These are phyloP conservation scores for Brachionus sp. DNA, from an alignment of 1,140 invertebrate species.

Conservation along the genomic window DNA sequence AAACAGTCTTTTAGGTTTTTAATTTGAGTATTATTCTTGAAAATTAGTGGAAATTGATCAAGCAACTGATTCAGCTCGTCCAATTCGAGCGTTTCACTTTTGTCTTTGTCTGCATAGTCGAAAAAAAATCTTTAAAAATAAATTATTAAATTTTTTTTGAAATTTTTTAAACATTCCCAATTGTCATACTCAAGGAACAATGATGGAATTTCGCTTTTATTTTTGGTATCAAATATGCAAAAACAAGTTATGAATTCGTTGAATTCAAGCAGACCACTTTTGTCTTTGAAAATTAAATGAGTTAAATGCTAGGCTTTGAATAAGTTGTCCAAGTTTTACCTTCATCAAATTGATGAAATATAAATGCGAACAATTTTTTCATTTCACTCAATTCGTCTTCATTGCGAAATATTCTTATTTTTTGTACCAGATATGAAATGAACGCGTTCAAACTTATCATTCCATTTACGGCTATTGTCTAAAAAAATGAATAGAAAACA, in stretches of 20 bases:
- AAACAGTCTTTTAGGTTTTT: not conserved
- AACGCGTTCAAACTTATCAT: conserved; percentile 17
- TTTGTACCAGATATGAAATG: not conserved
- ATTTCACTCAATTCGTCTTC: not conserved
- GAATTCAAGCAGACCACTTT: not conserved
- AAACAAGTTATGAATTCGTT: conserved; percentile 1
- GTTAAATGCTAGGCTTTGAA: not conserved
- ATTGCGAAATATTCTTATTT: conserved; percentile 17
- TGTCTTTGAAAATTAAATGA: conserved; percentile 18
- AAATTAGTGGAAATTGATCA: not conserved
- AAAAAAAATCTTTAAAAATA: conserved; percentile 20
- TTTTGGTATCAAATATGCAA: conserved; percentile 2
- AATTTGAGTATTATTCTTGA: conserved; percentile 22
- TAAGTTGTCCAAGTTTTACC: conserved; percentile 4
- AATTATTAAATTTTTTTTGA: not conserved
- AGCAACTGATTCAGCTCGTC: not conserved
- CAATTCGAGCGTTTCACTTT: conserved; percentile 6
- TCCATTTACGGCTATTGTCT: conserved; percentile 1
- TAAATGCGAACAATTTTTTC: conserved; percentile 9
- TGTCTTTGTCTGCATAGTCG: conserved; percentile 18
- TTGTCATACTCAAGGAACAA: conserved; percentile 6
- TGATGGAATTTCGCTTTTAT: not conserved
- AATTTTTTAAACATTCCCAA: not conserved
- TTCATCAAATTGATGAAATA: conserved; percentile 4
- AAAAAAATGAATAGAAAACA: not conserved